These are phyloP conservation scores for Syrphus vitripennis DNA, from an alignment of 2,888 invertebrate species.

Conservation along the genomic window DNA sequence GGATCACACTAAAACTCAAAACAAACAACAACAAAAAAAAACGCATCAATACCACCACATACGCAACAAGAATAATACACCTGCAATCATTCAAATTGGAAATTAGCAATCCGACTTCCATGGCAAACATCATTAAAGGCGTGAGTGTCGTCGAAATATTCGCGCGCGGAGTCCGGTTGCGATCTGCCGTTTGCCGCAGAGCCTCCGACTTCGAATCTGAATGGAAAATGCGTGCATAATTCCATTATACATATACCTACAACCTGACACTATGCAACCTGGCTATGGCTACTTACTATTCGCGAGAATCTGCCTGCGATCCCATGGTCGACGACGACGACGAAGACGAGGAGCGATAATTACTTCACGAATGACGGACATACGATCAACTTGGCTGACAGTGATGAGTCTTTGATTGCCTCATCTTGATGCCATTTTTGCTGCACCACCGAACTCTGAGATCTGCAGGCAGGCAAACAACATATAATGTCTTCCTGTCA, in stretches of 20 bases:
- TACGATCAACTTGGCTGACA: conserved; percentile 64
- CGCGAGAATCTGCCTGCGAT: neutral
- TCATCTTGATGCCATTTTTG: conserved; percentile 59
- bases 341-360: conserved; percentile 68
- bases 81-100: conserved; percentile 69
- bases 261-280: conserved; percentile 27
- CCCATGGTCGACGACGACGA: too few relatives aligned
- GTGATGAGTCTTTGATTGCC: conserved; percentile 72
- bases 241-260: conserved; percentile 41
- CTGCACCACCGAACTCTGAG: neutral
- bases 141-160: conserved; percentile 66
- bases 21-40: neutral
- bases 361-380: conserved; percentile 66
- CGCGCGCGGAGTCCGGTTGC: neutral
- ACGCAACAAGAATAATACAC: conserved; percentile 22
- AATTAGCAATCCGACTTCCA: conserved; percentile 67
- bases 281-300: conserved; percentile 10
- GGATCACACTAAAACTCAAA: conserved; percentile 59
- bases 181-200: neutral
- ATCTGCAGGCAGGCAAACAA: conserved; percentile 14
- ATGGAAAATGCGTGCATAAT: conserved; percentile 62
- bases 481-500: conserved; percentile 62
- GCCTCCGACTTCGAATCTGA: conserved; percentile 8
- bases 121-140: conserved; percentile 64
- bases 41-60: neutral